These are phyloP conservation scores for Lasaia peninsularis DNA, from an alignment of 1,140 invertebrate species.

Conservation along the genomic window DNA sequence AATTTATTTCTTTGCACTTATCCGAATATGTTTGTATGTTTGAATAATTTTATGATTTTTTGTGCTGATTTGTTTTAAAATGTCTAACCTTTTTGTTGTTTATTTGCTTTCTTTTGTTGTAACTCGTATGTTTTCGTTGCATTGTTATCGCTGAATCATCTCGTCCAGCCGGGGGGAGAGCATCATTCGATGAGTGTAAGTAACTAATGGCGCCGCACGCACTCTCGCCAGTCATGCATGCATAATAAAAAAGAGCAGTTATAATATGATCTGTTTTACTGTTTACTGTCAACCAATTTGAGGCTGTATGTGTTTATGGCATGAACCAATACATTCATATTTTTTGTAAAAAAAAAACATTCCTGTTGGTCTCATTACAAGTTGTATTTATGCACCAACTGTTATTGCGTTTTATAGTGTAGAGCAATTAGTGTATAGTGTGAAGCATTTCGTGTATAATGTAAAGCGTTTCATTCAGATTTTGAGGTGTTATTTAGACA, in stretches of 20 bases:
- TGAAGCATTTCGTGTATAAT: no score
- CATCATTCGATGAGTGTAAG: slow-evolving; percentile 78
- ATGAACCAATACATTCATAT: no score
- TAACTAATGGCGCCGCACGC: slow-evolving; percentile 28
- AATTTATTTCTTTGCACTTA: background rate
- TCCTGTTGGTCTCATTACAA: no score
- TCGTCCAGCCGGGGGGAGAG: slow-evolving; percentile 72
- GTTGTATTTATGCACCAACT: no score
- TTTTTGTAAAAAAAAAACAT: no score
- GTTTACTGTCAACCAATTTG: no score
- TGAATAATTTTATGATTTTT: background rate
- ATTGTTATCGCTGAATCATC: slow-evolving; percentile 62
- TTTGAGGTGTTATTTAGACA: no score
- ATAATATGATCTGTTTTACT: background rate
- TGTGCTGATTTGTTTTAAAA: slow-evolving; percentile 27
- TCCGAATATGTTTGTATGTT: background rate
- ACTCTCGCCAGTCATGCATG: slow-evolving; percentile 12
- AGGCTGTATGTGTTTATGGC: no score
- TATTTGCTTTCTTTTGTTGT: slow-evolving; percentile 45
- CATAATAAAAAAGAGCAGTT: background rate
- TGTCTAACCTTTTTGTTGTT: slow-evolving; percentile 22
- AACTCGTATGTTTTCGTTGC: slow-evolving; percentile 63
- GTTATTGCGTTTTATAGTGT: no score
- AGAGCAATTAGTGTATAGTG: no score
- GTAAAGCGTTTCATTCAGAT: no score